Conservation (phyloP, 92 coral and sea anemone species). For the Palythoa caribaeorum region DNA sequence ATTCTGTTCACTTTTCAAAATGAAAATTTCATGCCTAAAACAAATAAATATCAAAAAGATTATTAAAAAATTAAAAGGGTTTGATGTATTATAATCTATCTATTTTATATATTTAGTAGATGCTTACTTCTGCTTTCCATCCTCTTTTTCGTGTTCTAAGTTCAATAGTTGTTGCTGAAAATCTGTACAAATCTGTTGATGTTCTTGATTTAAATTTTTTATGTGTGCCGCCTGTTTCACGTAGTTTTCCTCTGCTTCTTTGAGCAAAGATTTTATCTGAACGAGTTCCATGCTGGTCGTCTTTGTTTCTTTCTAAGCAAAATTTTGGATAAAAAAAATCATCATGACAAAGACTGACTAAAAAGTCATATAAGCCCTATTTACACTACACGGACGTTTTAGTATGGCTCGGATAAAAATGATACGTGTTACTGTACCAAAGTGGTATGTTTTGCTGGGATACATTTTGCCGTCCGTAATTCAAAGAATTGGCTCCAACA, state of each 20-base stretch:
- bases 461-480: too few species aligned
- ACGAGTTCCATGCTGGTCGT: conserved; percentile 62
- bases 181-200: conserved; percentile 52
- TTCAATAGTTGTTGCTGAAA: conserved; percentile 69
- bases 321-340: background rate
- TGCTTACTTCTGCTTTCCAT: conserved; percentile 69
- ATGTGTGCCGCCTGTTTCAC: conserved; percentile 59
- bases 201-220: conserved; percentile 65
- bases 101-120: background rate
- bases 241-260: conserved; percentile 60
- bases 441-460: too few species aligned
- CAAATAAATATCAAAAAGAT: too few species aligned
- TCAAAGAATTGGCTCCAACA: too few species aligned
- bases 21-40: too few species aligned
- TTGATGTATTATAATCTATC: background rate
- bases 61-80: background rate
- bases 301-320: conserved; percentile 78
- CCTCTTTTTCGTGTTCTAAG: conserved; percentile 69
- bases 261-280: conserved; percentile 53
- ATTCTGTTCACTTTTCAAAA: too few species aligned
- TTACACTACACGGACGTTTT: background rate
- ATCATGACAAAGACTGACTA: background rate
- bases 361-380: background rate
- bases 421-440: background rate
- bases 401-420: too few species aligned